Conservation (phyloP, 2,113 vertebrate species). For the Dromiciops gliroides region DNA sequence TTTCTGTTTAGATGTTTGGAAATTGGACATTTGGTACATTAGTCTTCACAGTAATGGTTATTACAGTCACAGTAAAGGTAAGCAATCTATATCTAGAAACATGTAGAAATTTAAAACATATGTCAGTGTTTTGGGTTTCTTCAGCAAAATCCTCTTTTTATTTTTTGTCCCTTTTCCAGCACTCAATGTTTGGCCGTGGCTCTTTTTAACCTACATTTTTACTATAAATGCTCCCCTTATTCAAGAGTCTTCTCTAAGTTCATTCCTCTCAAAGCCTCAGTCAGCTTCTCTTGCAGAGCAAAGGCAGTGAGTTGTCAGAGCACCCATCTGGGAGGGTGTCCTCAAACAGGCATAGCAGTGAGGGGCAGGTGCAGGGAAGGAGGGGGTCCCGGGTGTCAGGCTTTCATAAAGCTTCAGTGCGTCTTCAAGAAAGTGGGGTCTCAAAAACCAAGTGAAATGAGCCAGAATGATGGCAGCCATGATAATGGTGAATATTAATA, state of each 20-base stretch:
- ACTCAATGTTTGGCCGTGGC: slow-evolving; percentile 23
- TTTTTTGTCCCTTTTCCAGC: slow-evolving; percentile 22
- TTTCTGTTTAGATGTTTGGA: slow-evolving; percentile 94
- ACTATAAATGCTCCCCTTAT: background rate
- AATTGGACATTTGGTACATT: slow-evolving; percentile 99
- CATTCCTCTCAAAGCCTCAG: slow-evolving; percentile 26
- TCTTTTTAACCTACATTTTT: slow-evolving; percentile 55
- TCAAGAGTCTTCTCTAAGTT: slow-evolving; percentile 27
- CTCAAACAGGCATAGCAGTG: background rate
- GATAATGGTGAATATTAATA: background rate
- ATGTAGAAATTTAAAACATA: background rate
- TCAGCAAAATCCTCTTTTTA: background rate
- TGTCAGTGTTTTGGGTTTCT: slow-evolving; percentile 9
- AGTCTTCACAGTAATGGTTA: slow-evolving; percentile 98
- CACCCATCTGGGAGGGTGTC: background rate
- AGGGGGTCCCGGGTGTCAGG: background rate
- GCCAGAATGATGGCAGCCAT: background rate
- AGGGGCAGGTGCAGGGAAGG: too few species aligned
- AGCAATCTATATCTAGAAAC: background rate
- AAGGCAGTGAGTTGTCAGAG: background rate
- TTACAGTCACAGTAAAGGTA: slow-evolving; percentile 98
- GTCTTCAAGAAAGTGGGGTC: background rate
- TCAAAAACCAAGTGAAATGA: background rate
- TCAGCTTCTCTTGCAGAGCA: background rate
- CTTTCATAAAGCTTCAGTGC: background rate